Evolutionary conservation across 1,140 invertebrate species (phyloP), one percentile per base, ranked within the genome.

Genomic region (Ylistrum balloti): DNA sequence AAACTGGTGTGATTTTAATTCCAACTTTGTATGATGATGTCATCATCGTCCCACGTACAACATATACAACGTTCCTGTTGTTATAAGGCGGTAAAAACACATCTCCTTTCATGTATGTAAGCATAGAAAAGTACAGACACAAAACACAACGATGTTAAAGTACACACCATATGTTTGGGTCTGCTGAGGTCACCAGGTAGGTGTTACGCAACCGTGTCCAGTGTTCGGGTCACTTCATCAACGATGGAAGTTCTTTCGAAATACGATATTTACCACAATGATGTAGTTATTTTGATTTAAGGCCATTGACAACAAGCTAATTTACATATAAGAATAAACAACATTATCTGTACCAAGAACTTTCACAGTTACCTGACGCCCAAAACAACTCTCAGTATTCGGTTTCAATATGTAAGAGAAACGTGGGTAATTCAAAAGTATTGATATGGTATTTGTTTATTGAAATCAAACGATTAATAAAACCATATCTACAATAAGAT

Each of bases 221-320:
- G 22, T n/a, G 56, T 28, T 28, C n/a, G 56, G 56, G 56, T 74
- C 56, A 74, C 56, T 74, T 74, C 56, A 74, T 74, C 56, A 74
- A 74, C 56, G 1, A 74, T 74, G 56, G 56, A 74, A 74, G 56
- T 74, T 74, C 56, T 74, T 74, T 74, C 3, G 56, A 74, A 74
- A 74, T 74, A 28, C 3, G 56, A 74, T 74, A 74, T n/a, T 28
- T 74, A 28, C 28, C 56, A 74, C 56, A 74, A 74, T 74, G 56
- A 74, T 74, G 56, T n/a, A 74, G 56, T n/a, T 5, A 74, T 1
- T 74, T 74, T 74, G 22, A 74, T 74, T 74, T 45, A 74, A 28
- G n/a, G 22, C 56, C 9, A n/a, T 74, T 74, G 56, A 9, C 0
- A 28, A 11, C 5, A 5, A 74, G 7, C 15, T 74, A n/a, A n/a